A percentile compares a stretch with the other conserved stretches of the same genome.
phyloP scores from a whole-genome alignment of 2,888 invertebrate species.

The Drosophila gaucha region DNA sequence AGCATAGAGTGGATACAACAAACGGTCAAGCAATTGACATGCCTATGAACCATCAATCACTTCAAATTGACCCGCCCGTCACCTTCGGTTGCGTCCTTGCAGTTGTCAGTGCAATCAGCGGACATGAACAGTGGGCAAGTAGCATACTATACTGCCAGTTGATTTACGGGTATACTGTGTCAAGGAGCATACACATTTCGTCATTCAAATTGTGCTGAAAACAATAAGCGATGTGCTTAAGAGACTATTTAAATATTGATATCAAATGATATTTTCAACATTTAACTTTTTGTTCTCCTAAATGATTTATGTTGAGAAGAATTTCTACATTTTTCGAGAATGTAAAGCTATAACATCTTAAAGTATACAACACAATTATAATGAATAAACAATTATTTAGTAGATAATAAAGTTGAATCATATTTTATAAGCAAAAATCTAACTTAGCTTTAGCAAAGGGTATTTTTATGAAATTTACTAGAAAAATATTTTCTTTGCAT shows the following conservation, averaged over 20 bases:
- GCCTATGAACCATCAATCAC: slow-evolving; percentile 77
- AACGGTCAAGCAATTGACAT: slow-evolving; percentile 74
- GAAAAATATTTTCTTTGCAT: too few species aligned
- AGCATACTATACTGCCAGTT: slow-evolving; percentile 15
- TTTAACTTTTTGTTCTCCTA: too few species aligned
- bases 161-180: slow-evolving; percentile 5
- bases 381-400: too few species aligned
- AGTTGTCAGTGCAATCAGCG: slow-evolving; percentile 66
- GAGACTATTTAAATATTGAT: background rate
- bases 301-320: too few species aligned
- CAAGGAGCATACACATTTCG: slow-evolving; percentile 19
- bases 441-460: too few species aligned
- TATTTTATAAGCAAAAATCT: too few species aligned
- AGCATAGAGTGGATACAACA: slow-evolving; percentile 38
- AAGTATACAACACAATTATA: too few species aligned
- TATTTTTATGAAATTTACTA: too few species aligned
- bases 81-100: slow-evolving; percentile 36
- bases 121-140: slow-evolving; percentile 48
- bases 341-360: too few species aligned
- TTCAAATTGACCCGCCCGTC: slow-evolving; percentile 43
- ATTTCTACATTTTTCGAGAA: too few species aligned
- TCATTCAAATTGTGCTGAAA: background rate
- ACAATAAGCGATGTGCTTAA: background rate
- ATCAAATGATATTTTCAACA: too few species aligned
- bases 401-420: too few species aligned